A percentile compares a stretch with the other conserved stretches of the same genome.
Conservation (phyloP, 2,797 vertebrate genomes). For the Rousettus madagascariensis region DNA sequence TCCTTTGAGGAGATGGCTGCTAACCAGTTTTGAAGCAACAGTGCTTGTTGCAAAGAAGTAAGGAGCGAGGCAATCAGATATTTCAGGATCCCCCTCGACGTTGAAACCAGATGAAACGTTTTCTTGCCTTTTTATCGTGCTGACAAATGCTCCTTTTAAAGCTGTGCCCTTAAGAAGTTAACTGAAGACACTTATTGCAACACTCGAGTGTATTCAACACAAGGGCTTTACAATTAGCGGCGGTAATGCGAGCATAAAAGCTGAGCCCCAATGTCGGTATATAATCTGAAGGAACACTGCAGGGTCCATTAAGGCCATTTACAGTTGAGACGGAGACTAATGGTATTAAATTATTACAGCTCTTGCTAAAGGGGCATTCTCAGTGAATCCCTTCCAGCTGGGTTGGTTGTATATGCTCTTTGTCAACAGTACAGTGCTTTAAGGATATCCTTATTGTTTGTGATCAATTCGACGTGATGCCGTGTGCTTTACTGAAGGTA, state of each 20-base stretch:
- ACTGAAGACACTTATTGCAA: constrained; percentile 68
- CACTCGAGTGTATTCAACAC: constrained; percentile 57
- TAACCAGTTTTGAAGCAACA: constrained; percentile 78
- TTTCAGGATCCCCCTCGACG: background rate
- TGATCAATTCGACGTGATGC: constrained; percentile 70
- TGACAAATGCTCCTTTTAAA: constrained; percentile 66
- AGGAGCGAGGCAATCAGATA: background rate
- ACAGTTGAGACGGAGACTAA: constrained; percentile 76
- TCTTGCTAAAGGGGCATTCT: constrained; percentile 69
- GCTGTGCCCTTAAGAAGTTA: constrained; percentile 68
- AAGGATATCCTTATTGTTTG: constrained; percentile 69
- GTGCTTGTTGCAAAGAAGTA: constrained; percentile 67
- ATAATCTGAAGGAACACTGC: constrained; percentile 71
- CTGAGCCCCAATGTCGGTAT: constrained; percentile 68
- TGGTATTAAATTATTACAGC: constrained; percentile 76
- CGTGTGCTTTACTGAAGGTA: constrained; percentile 65
- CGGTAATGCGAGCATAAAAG: constrained; percentile 54
- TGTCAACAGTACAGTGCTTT: constrained; percentile 71
- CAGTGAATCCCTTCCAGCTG: constrained; percentile 77
- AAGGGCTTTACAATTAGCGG: constrained; percentile 74
- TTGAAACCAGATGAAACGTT: constrained; percentile 25
- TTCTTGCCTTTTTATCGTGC: constrained; percentile 52
- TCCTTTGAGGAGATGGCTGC: constrained; percentile 80
- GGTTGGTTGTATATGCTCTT: constrained; percentile 43
- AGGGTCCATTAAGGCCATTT: constrained; percentile 82